Base-by-base conservation (phyloP, 2,113 vertebrate species). In the Ia io region DNA sequence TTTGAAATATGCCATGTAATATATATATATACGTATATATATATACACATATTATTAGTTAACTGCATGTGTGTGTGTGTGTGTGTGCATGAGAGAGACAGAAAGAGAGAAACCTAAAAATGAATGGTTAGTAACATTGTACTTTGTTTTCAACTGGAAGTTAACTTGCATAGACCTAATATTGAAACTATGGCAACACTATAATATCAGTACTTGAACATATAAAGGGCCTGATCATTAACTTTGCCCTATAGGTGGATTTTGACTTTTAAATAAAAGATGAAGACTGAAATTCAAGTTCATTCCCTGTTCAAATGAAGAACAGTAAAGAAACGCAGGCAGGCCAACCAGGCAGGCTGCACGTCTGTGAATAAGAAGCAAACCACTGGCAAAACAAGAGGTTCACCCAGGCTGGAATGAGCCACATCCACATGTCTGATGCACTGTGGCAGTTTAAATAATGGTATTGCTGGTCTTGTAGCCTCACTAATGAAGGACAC, bases 391-490 rank as follows among this genome's bases (percentile, higher is more conserved):
- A 97, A 98, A 97, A 96, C 97, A 88, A 95, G 93, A 91, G 97
- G 91, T 97, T 98, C 91, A 93, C 78, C 93, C 92, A 97, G 97
- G 91, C 80, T 85, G 87, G 88, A 98, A 96, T 97, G 97, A 98
- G 97, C 97, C 96, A 97, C 96, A 98, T 98, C 97, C 97, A 96
- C 98, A 98, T 97, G 98, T 98, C 97, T 91, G 96, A 74, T 98
- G 97, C 97, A 91, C 97, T 84, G 97, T 97, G 97, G 98, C 98
- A 98, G 98, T 99, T 98, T 98, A 97, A 98, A 98, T 98, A 98
- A 99, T 98, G 98, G 98, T 98, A 97, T 98, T 98, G 98, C 98
- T 97, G 98, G 98, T 96, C 98, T 97, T 98, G 97, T 92, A 97
- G 97, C 97, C 97, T 97, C 96, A 95, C 97, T 97, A 98, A 98